A percentile compares a stretch with the other conserved stretches of the same genome.
phyloP scores from a whole-genome alignment of 2,797 vertebrate species.

The Limosa lapponica region DNA sequence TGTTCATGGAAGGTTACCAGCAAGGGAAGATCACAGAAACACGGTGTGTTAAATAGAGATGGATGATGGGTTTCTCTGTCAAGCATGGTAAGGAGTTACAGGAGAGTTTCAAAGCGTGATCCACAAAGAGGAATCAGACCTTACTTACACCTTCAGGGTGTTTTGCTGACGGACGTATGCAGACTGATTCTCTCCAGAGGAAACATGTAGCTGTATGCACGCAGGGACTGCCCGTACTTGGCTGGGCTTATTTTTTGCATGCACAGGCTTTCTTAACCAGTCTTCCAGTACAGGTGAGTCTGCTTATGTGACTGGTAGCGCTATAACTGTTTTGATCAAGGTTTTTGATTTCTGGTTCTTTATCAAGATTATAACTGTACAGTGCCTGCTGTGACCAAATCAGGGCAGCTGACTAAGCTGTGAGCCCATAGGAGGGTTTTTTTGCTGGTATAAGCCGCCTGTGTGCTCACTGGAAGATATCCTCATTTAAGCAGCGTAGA shows the following conservation, averaged over 20 bases:
- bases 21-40: background rate
- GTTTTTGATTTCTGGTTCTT: background rate
- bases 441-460: background rate
- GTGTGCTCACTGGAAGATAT: background rate
- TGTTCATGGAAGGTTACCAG: rapidly evolving
- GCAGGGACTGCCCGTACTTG: background rate
- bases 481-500: background rate
- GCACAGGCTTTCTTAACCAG: background rate
- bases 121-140: background rate
- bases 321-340: background rate
- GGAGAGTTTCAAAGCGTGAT: background rate
- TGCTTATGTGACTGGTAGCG: background rate
- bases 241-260: background rate
- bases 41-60: background rate
- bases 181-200: background rate
- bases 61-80: background rate
- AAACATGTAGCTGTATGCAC: rapidly evolving
- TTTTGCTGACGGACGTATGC: background rate
- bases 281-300: background rate
- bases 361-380: background rate
- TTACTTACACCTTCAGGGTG: background rate
- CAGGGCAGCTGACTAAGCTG: background rate
- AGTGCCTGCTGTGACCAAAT: background rate
- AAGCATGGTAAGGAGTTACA: background rate
- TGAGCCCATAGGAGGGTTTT: background rate